phyloP scores from a whole-genome alignment of 2,888 invertebrate genomes.

The Idaea dimidiata region DNA sequence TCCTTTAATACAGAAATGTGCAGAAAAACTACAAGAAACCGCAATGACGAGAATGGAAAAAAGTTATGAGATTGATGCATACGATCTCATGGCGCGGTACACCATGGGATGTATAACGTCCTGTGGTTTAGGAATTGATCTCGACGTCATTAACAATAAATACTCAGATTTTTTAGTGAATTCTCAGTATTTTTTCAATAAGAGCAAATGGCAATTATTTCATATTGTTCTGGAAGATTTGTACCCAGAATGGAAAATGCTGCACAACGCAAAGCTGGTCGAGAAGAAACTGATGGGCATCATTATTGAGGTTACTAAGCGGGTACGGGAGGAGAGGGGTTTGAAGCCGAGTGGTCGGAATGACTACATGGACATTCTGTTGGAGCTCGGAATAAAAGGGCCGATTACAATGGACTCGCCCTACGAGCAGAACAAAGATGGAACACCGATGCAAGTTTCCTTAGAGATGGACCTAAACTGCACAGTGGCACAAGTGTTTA shows the following conservation, averaged over 20 bases:
- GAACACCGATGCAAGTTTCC: constrained; percentile 9
- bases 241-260: constrained; percentile 8
- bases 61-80: constrained; percentile 24
- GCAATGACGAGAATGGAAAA: not conserved
- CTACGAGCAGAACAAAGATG: not conserved
- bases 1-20: constrained; percentile 37
- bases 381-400: constrained; percentile 18
- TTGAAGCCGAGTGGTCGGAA: constrained; percentile 34
- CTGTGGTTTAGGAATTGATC: constrained; percentile 40
- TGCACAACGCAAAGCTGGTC: constrained; percentile 18
- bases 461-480: constrained; percentile 27
- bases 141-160: constrained; percentile 16
- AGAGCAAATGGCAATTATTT: constrained; percentile 12
- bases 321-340: constrained; percentile 23
- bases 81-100: constrained; percentile 44
- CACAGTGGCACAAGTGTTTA: constrained; percentile 36
- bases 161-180: constrained; percentile 12
- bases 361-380: constrained; percentile 40
- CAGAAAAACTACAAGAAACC: constrained; percentile 23
- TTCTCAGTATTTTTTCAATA: constrained; percentile 19
- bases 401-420: constrained; percentile 5
- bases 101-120: constrained; percentile 42
- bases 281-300: constrained; percentile 16
- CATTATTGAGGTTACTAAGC: constrained; percentile 18
- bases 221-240: constrained; percentile 17